Base-by-base conservation (phyloP, 2,888 invertebrate species). In the Tiliacea citrago region DNA sequence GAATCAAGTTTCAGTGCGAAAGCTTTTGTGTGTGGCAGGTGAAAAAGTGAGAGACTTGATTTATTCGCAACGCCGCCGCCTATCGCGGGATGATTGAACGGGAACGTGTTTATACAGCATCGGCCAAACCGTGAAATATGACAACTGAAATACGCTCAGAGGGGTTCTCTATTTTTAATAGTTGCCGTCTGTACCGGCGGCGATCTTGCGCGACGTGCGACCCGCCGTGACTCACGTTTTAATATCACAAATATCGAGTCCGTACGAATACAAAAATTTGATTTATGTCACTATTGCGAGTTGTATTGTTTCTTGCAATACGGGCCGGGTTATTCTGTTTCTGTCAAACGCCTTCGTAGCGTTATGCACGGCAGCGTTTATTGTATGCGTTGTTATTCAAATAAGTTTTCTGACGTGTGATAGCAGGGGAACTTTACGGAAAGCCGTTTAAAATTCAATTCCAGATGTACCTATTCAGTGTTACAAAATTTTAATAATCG, bases 1-100 rank as follows among this genome's bases (percentile, higher is more conserved):
- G 95, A 96, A 96, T 96, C 96, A 96, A 96, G 96, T 96, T 96
- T 95, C 95, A 95, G 93, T 94, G 92, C 91, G 94, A 94, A 95
- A 93, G 95, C 96, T 95, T 95, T 96, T 96, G 96, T 96, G 95
- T 95, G 94, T 96, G 96, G 96, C 96, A 96, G 96, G 96, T 96
- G 96, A 96, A 96, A 96, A 96, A 96, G 96, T 95, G 96, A 93
- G 93, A 93, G 92, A 92, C 93, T 93, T 96, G 96, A 96, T 96
- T 96, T 96, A 96, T 96, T 95, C 95, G 93, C 91, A 92, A 93
- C 93, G 94, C 93, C 94, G 96, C 95, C 93, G 95, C 95, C 94
- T 96, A 95, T 95, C 95, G 95, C 88, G 85, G 91, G 92, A 95
- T 96, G 96, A 96, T 96, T 96, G 96, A 96, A 95, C 94, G 95